Percentiles rank a stretch among this genome's conserved stretches.
Conservation (phyloP, 2,888 invertebrate species). For the Zaprionus obscuricornis region DNA sequence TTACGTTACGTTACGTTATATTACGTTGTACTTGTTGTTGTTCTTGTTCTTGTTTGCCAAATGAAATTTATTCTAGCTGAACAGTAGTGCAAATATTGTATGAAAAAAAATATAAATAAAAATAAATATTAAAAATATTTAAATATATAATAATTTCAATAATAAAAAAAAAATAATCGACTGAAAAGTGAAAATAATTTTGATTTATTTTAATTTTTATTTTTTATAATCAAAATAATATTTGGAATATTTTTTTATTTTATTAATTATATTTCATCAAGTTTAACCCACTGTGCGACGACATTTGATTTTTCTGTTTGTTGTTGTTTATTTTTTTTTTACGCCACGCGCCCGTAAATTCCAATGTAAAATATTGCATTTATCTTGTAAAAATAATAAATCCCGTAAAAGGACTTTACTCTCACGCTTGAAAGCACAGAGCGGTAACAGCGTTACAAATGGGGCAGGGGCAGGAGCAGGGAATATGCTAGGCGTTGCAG, state of each 20-base stretch:
- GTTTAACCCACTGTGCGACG: conserved; percentile 51
- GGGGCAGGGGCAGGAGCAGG: neutral
- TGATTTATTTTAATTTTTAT: neutral
- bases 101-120: neutral
- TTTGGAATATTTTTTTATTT: too few species aligned
- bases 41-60: conserved; percentile 19
- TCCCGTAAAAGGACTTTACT: conserved; percentile 70
- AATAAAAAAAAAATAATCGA: too few species aligned
- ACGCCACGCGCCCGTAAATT: conserved; percentile 69
- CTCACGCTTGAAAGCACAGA: conserved; percentile 66
- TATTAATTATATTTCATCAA: neutral
- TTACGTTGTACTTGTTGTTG: conserved; percentile 9
- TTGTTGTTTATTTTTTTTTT: conserved; percentile 35
- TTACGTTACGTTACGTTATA: too few species aligned
- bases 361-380: conserved; percentile 78
- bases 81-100: conserved; percentile 53
- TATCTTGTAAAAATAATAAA: conserved; percentile 79
- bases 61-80: conserved; percentile 43
- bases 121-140: neutral
- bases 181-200: too few species aligned
- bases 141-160: neutral
- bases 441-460: too few species aligned
- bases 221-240: too few species aligned
- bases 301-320: conserved; percentile 59
- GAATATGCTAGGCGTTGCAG: neutral